Percentiles rank a stretch among this genome's conserved stretches.
These are phyloP conservation scores for Oxyteleia sp. DNA, from an alignment of 2,888 invertebrate species.

Conservation along the genomic window DNA sequence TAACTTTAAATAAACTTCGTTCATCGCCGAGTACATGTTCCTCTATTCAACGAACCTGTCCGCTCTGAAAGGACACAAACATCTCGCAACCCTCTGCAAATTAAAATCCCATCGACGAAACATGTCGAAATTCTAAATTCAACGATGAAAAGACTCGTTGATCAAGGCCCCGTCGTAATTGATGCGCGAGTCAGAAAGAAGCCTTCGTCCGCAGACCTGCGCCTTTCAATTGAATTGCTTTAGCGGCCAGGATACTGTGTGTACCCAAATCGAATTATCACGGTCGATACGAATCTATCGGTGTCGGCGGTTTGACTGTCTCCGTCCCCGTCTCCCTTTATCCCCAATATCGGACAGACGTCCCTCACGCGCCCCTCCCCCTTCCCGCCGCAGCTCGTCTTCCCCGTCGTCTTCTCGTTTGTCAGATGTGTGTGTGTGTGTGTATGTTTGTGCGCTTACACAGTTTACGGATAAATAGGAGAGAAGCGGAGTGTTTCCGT, in stretches of 20 bases:
- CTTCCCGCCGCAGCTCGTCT: too few relatives aligned
- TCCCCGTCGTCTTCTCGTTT: conserved; percentile 53
- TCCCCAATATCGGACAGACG: conserved; percentile 26
- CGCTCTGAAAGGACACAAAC: too few relatives aligned
- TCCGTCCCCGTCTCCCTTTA: conserved; percentile 35
- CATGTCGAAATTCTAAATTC: conserved; percentile 32
- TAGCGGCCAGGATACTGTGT: conserved; percentile 66
- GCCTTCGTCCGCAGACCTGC: conserved; percentile 18
- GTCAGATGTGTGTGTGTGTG: too few relatives aligned
- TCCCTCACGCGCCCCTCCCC: conserved; percentile 11
- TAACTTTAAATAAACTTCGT: too few relatives aligned
- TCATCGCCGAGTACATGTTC: too few relatives aligned
- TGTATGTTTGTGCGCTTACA: too few relatives aligned
- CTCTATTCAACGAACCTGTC: too few relatives aligned
- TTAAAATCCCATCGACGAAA: conserved; percentile 30
- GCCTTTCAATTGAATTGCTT: conserved; percentile 68
- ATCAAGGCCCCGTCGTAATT: conserved; percentile 38
- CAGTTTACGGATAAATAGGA: too few relatives aligned
- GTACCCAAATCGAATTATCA: conserved; percentile 70
- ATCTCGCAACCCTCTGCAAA: conserved; percentile 11
- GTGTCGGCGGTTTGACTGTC: conserved; percentile 55
- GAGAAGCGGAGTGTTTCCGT: too few relatives aligned
- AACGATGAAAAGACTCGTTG: conserved; percentile 25
- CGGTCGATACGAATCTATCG: conserved; percentile 69
- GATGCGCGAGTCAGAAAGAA: conserved; percentile 45